Base-by-base conservation (phyloP, 1,140 invertebrate genomes). In the Sinella curviseta region DNA sequence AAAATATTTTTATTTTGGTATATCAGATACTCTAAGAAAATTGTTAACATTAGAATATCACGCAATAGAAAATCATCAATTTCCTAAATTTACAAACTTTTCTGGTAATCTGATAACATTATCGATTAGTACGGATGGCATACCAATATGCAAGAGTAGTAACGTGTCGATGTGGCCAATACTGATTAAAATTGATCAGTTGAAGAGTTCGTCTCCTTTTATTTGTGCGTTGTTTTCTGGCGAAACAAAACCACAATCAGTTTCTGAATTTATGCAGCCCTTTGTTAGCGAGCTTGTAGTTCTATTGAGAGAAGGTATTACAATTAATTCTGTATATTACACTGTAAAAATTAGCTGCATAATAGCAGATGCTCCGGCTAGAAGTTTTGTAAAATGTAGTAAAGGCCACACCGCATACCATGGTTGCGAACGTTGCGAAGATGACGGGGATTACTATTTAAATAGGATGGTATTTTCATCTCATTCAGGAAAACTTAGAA, bases 371-470 rank as follows among this genome's bases (percentile, higher is more conserved):
- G 73, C 78, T 0, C 78, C 78, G 1, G 78, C 70, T 14, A 26
- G n/a, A n/a, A n/a, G n/a, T n/a, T n/a, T n/a, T n/a, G n/a, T n/a
- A n/a, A n/a, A n/a, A n/a, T n/a, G n/a, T 67, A 16, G 31, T 70
- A 79, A 79, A 35, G 1, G 0, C 0, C 74, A 79, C 33, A 79
- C 55, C 26, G 70, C 74, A 2, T 76, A 79, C 65, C 60, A 33
- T 31, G 33, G 48, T 0, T 79, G 78, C 65, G 74, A 79, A 79
- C 24, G 74, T 0, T 79, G 78, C 39, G 0, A 0, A 2, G 12
- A 33, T 33, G 36, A 79, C 24, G 78, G 78, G 0, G 30, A 60
- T 35, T 79, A 35, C 28, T 0, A 1, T 12, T n/a, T n/a, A n/a
- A n/a, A 30, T 31, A 17, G 74, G 1, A 24, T 79, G 0, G 16